phyloP scores from a whole-genome alignment of 2,888 invertebrate genomes.

The Platycnemis pennipes region DNA sequence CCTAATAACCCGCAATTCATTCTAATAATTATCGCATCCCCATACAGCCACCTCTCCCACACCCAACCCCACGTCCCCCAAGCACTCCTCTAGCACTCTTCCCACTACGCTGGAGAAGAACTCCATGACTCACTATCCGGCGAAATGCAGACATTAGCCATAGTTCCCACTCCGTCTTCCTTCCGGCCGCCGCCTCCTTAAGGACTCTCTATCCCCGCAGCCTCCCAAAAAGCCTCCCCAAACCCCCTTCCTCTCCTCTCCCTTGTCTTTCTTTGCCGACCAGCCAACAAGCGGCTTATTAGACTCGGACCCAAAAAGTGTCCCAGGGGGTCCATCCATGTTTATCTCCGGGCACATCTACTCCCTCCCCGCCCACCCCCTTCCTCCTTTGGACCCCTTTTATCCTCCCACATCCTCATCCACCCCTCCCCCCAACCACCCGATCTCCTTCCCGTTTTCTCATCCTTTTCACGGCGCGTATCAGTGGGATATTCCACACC shows the following conservation, averaged over 20 bases:
- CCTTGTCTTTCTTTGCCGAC: not conserved
- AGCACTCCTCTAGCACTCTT: not conserved
- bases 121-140: slow-evolving; percentile 67
- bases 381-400: not conserved
- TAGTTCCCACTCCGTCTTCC: not conserved
- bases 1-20: slow-evolving; percentile 64
- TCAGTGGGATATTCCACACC: not conserved
- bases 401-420: too few species aligned
- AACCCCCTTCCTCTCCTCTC: not conserved
- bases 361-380: not conserved
- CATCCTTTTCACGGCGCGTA: not conserved
- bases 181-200: slow-evolving; percentile 5
- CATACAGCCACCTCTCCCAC: not conserved
- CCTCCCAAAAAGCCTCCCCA: not conserved
- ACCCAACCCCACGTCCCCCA: not conserved
- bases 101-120: not conserved
- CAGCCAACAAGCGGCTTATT: slow-evolving; percentile 45
- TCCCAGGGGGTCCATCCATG: slow-evolving; percentile 56
- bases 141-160: slow-evolving; percentile 60
- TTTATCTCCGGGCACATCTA: slow-evolving; percentile 42
- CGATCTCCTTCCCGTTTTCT: slow-evolving; percentile 7
- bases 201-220: not conserved
- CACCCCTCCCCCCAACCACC: too few species aligned
- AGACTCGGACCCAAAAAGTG: slow-evolving; percentile 49
- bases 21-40: slow-evolving; percentile 64